A percentile compares a stretch with the other conserved stretches of the same genome.
Evolutionary conservation across 2,888 invertebrate species (phyloP).

Genomic region (Cordylochernes scorpioides): DNA sequence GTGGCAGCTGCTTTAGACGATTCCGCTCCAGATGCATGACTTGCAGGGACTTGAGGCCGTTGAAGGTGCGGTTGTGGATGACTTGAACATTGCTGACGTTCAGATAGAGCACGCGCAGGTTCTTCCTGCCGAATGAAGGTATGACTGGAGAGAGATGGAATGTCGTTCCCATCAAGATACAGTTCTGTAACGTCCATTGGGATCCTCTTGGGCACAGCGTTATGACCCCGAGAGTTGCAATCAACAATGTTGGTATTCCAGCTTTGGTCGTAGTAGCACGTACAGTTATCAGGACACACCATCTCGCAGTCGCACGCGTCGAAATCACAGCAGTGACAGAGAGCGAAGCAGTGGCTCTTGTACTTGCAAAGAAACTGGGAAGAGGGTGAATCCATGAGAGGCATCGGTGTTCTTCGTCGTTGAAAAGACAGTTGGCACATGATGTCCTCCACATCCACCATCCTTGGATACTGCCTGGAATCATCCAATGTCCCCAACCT

Average conservation of each 20-base stretch:
- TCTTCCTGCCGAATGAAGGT: conserved; percentile 59
- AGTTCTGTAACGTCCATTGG: conserved; percentile 75
- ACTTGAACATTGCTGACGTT: conserved; percentile 48
- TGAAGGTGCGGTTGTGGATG: conserved; percentile 54
- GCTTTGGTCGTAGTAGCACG: conserved; percentile 61
- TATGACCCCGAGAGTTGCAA: conserved; percentile 33
- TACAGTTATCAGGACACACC: conserved; percentile 62
- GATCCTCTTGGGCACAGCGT: conserved; percentile 40
- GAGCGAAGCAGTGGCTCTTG: conserved; percentile 52
- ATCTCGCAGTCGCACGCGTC: conserved; percentile 77
- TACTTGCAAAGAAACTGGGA: conserved; percentile 50
- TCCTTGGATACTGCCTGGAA: conserved; percentile 46
- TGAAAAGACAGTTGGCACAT: conserved; percentile 41
- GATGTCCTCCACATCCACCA: conserved; percentile 55
- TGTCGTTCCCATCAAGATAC: conserved; percentile 54
- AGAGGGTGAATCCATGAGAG: conserved; percentile 9
- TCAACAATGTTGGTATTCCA: conserved; percentile 64
- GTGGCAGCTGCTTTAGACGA: conserved; percentile 35
- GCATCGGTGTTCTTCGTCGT: conserved; percentile 4
- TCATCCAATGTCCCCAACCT: conserved; percentile 34
- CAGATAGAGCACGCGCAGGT: conserved; percentile 42
- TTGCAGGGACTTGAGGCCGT: conserved; percentile 46
- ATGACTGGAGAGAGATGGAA: conserved; percentile 45
- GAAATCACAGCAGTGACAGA: conserved; percentile 69
- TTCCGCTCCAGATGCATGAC: conserved; percentile 47